Evolutionary conservation across 2,113 vertebrate genomes (phyloP).

Genomic region (Onychostoma macrolepis): DNA sequence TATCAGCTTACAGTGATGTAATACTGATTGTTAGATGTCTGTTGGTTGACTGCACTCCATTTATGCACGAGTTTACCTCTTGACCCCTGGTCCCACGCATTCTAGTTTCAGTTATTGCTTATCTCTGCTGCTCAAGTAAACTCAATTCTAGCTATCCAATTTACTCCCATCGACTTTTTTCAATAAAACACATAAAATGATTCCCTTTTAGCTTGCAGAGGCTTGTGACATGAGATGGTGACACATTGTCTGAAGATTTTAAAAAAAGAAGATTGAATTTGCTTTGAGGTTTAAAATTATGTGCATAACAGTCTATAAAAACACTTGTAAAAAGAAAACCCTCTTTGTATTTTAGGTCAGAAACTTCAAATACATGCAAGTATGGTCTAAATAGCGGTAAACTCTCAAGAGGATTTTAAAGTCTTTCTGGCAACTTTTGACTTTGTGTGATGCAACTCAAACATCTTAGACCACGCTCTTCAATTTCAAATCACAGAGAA

Average conservation of each 20-base stretch:
- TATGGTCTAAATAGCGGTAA: background rate
- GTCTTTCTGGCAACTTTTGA: slow-evolving; percentile 9
- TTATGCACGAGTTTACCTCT: background rate
- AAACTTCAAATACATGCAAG: background rate
- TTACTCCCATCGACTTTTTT: background rate
- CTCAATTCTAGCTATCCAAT: background rate
- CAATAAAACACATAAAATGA: background rate
- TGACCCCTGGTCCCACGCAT: background rate
- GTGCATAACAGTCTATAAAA: background rate
- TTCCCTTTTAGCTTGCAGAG: background rate
- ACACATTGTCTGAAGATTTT: slow-evolving; percentile 1
- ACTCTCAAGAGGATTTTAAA: slow-evolving; percentile 21
- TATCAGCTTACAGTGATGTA: slow-evolving; percentile 3
- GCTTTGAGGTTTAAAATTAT: slow-evolving; percentile 4
- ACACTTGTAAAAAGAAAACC: background rate
- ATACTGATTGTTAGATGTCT: background rate
- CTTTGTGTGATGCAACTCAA: slow-evolving; percentile 3
- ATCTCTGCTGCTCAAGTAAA: background rate
- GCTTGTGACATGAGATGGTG: background rate
- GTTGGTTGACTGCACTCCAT: background rate
- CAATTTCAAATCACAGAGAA: slow-evolving; percentile 33
- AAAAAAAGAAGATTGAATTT: background rate
- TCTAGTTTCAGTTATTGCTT: background rate
- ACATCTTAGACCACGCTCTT: slow-evolving; percentile 33
- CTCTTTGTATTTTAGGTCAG: background rate